phyloP scores from a whole-genome alignment of 2,113 vertebrate genomes.

The Clinocottus analis region DNA sequence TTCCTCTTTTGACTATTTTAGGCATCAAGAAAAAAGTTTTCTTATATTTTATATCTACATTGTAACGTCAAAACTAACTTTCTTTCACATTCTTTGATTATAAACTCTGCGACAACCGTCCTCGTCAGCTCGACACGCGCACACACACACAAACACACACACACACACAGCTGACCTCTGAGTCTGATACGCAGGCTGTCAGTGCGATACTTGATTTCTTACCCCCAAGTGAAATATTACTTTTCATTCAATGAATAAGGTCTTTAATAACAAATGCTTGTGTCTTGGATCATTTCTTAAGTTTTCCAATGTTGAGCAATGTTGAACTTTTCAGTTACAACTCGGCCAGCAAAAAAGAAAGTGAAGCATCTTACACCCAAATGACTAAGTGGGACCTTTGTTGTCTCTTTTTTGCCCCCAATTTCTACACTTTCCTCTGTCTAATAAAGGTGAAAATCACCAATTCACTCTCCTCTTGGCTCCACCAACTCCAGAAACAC shows the following conservation, averaged over 20 bases:
- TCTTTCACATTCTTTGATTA: background rate
- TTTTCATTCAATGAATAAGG: constrained; percentile 15
- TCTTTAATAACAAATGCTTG: constrained; percentile 26
- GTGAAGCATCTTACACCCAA: background rate
- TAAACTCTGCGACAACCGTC: background rate
- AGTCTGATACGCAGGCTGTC: constrained; percentile 2
- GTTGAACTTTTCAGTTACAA: constrained; percentile 6
- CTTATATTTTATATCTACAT: too few species aligned
- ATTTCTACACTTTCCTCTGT: background rate
- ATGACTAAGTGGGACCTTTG: background rate
- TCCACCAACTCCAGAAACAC: background rate
- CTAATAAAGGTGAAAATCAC: background rate
- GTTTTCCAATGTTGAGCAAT: background rate
- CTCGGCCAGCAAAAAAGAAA: background rate
- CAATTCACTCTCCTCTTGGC: background rate
- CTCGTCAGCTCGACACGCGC: background rate
- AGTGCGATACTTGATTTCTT: constrained; percentile 15
- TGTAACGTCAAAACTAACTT: background rate
- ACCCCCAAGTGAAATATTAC: constrained; percentile 8
- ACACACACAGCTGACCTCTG: background rate
- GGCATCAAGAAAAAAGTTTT: background rate
- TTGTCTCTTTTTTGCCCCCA: too few species aligned
- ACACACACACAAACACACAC: background rate
- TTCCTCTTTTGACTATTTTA: constrained; percentile 4
- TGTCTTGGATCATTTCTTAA: constrained; percentile 4